Base-by-base conservation (phyloP, 2,113 vertebrate species). In the Bubalus kerabau region DNA sequence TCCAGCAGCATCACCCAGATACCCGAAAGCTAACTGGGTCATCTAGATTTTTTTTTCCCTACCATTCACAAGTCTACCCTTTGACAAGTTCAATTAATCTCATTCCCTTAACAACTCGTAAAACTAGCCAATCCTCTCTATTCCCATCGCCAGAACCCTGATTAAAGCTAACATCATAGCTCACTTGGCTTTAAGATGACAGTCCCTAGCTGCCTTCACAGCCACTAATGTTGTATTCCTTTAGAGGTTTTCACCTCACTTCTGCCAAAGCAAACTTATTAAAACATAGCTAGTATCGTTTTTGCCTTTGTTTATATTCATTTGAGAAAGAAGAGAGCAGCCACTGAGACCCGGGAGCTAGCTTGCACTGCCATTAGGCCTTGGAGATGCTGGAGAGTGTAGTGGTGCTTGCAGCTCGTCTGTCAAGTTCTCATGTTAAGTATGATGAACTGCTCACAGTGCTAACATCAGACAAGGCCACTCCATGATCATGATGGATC, bases 1-100 rank as follows among this genome's bases (percentile, higher is more conserved):
- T 90, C n/a, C 7, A 16, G 50, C 48, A 94, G 30, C 43, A 59
- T 91, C 59, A 54, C 54, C 16, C 36, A 76, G 15, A 81, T 91
- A 94, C 8, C 52, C 19, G 14, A 88, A 78, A 64, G 40, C n/a
- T 74, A 91, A 80, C 24, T 88, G n/a, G 30, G 12, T 62, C 78
- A 89, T 50, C 23, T 78, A 60, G 46, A 76, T 28, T 67, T 97
- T 95, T 81, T 76, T 26, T 43, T 7, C 46, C 46, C 46, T 81
- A 57, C 19, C 21, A 11, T 82, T 92, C 60, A 54, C 7, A 92
- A 43, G 43, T 89, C 59, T 8, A 56, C 10, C 8, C 36, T 81
- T 93, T 93, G 81, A 81, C 71, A 93, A 81, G 21, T 92, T 76
- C 74, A 90, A 64, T 95, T 92, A 89, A 94, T 96, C 48, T 50